Conservation (phyloP, 1,140 invertebrate genomes). For the Achatina immaculata region DNA sequence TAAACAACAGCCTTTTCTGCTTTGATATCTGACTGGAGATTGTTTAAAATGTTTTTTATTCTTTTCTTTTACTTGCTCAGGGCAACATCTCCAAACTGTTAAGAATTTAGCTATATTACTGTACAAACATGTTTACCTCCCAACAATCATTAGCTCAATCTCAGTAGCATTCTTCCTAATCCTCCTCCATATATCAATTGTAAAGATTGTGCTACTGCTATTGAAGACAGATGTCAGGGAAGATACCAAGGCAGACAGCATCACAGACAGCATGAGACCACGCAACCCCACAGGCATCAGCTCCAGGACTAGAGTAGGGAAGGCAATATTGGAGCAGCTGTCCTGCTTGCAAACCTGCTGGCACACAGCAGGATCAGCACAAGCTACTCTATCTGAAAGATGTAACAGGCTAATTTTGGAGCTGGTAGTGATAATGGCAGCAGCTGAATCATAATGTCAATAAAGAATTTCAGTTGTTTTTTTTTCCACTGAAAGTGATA, state of each 20-base stretch:
- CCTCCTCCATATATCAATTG: slow-evolving; percentile 74
- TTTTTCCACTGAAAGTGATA: too few species aligned
- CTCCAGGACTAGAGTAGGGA: slow-evolving; percentile 63
- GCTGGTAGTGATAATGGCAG: too few species aligned
- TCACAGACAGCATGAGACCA: slow-evolving; percentile 75
- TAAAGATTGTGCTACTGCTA: slow-evolving; percentile 74
- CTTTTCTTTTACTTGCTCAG: too few species aligned
- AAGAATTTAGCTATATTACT: too few species aligned
- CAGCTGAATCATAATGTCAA: too few species aligned
- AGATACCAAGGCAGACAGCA: slow-evolving; percentile 75
- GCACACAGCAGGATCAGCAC: slow-evolving; percentile 62
- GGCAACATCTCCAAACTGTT: too few species aligned
- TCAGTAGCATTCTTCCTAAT: slow-evolving; percentile 72
- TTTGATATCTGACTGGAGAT: too few species aligned
- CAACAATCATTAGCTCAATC: slow-evolving; percentile 73
- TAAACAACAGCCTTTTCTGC: too few species aligned
- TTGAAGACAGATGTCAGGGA: slow-evolving; percentile 75
- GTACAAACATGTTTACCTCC: slow-evolving; percentile 68
- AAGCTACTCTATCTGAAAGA: slow-evolving; percentile 70
- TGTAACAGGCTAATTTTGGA: too few species aligned
- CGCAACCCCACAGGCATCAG: slow-evolving; percentile 53
- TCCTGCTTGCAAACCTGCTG: slow-evolving; percentile 56
- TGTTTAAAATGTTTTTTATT: too few species aligned
- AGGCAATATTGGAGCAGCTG: slow-evolving; percentile 66
- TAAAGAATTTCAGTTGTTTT: too few species aligned